These are phyloP conservation scores for Hofmannophila pseudospretella DNA, from an alignment of 2,888 invertebrate species.

Conservation along the genomic window DNA sequence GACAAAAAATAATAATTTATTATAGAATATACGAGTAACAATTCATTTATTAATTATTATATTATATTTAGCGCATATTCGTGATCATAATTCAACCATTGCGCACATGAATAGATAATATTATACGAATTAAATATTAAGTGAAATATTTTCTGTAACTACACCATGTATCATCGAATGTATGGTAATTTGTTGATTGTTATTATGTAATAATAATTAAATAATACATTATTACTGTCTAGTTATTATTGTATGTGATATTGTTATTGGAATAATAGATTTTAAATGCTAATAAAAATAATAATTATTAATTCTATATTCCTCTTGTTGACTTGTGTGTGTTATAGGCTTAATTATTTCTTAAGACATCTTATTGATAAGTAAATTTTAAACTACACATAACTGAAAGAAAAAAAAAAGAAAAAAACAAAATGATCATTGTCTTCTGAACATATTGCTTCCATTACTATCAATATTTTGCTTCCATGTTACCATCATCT, in stretches of 20 bases:
- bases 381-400: constrained; percentile 14
- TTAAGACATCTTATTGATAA: constrained; percentile 34
- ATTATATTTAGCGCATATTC: constrained; percentile 29
- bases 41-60: constrained; percentile 20
- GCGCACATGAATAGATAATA: constrained; percentile 56
- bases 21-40: constrained; percentile 9
- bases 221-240: constrained; percentile 53
- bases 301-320: constrained; percentile 56
- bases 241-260: constrained; percentile 72
- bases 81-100: constrained; percentile 55
- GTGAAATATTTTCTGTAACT: constrained; percentile 42
- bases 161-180: constrained; percentile 69
- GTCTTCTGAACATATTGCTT: constrained; percentile 4
- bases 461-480: neutral
- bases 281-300: constrained; percentile 54
- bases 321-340: constrained; percentile 72
- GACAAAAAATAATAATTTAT: constrained; percentile 1
- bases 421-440: neutral
- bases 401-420: neutral
- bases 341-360: constrained; percentile 45
- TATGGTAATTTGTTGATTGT: constrained; percentile 66
- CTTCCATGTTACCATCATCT: neutral
- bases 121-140: constrained; percentile 67
- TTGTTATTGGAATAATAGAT: constrained; percentile 73
- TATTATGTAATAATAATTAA: constrained; percentile 47